Evolutionary conservation across 2,113 vertebrate genomes (phyloP), one percentile per base, ranked within the genome.

Genomic region (Oncorhynchus nerka): DNA sequence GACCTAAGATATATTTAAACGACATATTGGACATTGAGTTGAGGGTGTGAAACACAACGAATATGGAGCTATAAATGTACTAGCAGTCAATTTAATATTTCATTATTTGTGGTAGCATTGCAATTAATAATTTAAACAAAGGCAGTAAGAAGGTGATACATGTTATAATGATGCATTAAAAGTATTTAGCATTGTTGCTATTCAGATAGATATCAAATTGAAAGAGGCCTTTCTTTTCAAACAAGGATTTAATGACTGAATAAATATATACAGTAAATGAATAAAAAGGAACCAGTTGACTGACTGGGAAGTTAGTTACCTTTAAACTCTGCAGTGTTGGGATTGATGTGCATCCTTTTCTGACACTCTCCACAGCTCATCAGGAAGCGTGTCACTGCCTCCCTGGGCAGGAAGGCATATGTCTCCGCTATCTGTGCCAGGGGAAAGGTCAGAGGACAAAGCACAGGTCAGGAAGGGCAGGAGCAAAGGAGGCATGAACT

Each of bases 291-390:
- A 45, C 16, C 4, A 22, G 8, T 20, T 86, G 79, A 86, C 75
- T 70, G 22, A 7, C 26, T 70, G 71, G 75, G 79, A 12, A 57
- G 1, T 94, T 94, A 13, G 51, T 94, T 94, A 99, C 97, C 97
- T 98, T 99, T 99, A 93, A 97, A 97, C 93, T 99, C 97, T 77
- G 96, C 94, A 0, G 96, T 95, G 65, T 96, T 97, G 92, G 97
- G 95, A 89, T 97, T 99, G 91, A 95, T 94, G 93, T 99, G 97
- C 97, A 99, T 99, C 94, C 97, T 96, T 94, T 99, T 99, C 95
- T 99, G 97, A 93, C 97, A 99, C 89, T 99, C 97, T 0, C 96
- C 97, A 86, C 97, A 99, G 85, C 97, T 99, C 97, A 99, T 99
- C 90, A 99, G 93, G 92, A 99, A 99, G 66, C 97, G 95, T 88